These are phyloP conservation scores for Asobara japonica DNA, from an alignment of 1,140 invertebrate species.

Conservation along the genomic window DNA sequence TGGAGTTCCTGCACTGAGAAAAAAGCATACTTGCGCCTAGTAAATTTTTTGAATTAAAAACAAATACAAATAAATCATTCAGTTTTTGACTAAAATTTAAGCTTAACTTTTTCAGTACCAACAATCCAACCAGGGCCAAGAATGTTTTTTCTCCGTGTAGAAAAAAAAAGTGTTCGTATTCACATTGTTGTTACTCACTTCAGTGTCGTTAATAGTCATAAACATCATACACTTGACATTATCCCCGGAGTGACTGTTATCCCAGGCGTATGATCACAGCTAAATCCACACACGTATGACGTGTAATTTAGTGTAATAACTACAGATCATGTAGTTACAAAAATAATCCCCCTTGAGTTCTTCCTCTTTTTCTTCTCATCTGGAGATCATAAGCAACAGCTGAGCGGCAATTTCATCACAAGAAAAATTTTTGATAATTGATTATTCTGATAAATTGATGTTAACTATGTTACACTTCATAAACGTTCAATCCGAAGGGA, in stretches of 20 bases:
- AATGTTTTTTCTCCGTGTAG: not conserved
- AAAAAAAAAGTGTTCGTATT: not conserved
- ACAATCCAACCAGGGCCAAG: too few relatives aligned
- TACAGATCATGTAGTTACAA: not conserved
- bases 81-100: too few relatives aligned
- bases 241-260: not conserved
- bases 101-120: too few relatives aligned
- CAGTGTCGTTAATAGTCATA: not conserved
- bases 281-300: not conserved
- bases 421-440: not conserved
- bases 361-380: not conserved
- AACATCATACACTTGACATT: not conserved
- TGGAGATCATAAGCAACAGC: not conserved
- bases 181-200: not conserved
- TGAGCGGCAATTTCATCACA: not conserved
- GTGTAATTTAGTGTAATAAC: not conserved
- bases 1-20: too few relatives aligned
- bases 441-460: not conserved
- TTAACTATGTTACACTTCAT: not conserved
- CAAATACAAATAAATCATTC: too few relatives aligned
- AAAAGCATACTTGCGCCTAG: too few relatives aligned
- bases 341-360: not conserved
- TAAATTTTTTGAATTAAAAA: too few relatives aligned
- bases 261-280: not conserved
- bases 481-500: not conserved